Conservation (phyloP, 2,888 invertebrate genomes). For the Lithosia quadra region DNA sequence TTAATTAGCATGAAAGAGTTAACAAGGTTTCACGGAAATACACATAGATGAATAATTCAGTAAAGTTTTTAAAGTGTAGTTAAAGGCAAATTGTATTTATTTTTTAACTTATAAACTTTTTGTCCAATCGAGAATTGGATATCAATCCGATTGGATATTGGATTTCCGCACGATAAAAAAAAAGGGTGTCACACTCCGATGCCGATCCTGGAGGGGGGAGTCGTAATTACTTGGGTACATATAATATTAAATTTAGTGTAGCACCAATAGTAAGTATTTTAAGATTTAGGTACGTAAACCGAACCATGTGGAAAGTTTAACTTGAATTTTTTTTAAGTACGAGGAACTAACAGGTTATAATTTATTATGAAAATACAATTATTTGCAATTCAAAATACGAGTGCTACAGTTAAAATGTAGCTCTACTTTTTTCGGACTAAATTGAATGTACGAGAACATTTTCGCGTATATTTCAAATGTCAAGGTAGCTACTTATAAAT, state of each 20-base stretch:
- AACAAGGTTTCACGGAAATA: not conserved
- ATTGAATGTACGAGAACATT: conserved; percentile 1
- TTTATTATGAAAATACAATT: not conserved
- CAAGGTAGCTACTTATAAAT: no score
- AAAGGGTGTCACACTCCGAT: no score
- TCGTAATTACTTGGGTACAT: no score
- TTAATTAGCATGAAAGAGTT: not conserved
- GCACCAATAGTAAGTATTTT: no score
- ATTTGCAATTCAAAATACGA: not conserved
- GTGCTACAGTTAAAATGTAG: not conserved
- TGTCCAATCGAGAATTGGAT: no score
- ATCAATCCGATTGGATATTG: no score
- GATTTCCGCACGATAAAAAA: no score
- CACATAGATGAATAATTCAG: not conserved
- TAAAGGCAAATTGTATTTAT: no score
- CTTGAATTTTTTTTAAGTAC: not conserved
- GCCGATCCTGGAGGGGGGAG: no score
- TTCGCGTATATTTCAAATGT: no score
- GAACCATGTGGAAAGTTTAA: not conserved
- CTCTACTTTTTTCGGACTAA: not conserved
- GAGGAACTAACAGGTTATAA: not conserved
- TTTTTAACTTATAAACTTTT: not conserved
- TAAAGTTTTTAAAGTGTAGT: not conserved
- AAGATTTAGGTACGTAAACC: no score
- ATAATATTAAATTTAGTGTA: no score